A percentile compares a stretch with the other conserved stretches of the same genome.
phyloP scores from a whole-genome alignment of 2,113 vertebrate species.

The Motacilla tschutschensis region DNA sequence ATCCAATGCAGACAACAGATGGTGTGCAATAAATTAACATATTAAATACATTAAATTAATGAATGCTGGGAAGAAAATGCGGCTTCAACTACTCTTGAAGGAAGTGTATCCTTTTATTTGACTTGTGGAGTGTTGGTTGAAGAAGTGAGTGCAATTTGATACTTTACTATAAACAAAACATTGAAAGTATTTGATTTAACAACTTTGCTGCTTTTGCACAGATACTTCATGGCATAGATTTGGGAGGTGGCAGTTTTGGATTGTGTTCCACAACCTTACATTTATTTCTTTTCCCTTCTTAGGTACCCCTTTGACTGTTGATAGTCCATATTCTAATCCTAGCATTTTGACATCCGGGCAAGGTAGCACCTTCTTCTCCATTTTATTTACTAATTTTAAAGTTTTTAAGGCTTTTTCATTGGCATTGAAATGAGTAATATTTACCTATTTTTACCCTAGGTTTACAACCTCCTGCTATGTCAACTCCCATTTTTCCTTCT shows the following conservation, averaged over 20 bases:
- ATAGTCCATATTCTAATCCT: conserved; percentile 66
- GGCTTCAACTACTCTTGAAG: background rate
- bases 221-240: background rate
- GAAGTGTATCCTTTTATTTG: background rate
- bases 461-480: conserved; percentile 68
- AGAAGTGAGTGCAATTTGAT: background rate
- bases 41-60: too few species aligned
- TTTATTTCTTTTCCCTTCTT: conserved; percentile 5
- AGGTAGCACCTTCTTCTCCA: conserved; percentile 59
- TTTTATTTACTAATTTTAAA: background rate
- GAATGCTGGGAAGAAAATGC: background rate
- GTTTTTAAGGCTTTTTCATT: background rate
- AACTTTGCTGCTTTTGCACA: background rate
- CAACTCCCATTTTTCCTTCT: conserved; percentile 75
- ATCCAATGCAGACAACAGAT: background rate
- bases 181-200: background rate
- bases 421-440: background rate
- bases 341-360: conserved; percentile 71
- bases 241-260: background rate
- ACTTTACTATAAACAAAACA: background rate
- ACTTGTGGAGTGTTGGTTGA: background rate
- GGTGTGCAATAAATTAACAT: background rate
- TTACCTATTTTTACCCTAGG: conserved; percentile 62
- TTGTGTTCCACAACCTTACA: background rate
- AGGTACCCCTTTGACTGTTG: conserved; percentile 70